These are phyloP conservation scores for Chesias legatella DNA, from an alignment of 2,888 invertebrate species.

Conservation along the genomic window DNA sequence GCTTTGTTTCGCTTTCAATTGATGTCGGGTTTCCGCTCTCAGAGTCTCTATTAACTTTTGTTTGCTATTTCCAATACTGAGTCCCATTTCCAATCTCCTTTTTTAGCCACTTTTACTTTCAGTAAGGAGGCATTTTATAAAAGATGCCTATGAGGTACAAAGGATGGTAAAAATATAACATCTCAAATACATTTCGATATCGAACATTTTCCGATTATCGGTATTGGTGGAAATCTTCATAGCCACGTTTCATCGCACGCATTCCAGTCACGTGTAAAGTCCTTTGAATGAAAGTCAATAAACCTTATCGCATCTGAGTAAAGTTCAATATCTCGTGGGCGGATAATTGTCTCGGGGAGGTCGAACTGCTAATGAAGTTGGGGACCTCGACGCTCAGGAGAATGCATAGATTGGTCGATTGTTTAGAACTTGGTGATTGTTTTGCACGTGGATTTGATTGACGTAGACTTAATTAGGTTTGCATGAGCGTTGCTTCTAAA, in stretches of 20 bases:
- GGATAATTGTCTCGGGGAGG: slow-evolving; percentile 3
- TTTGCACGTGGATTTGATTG: slow-evolving; percentile 9
- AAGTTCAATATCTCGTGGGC: too few species aligned
- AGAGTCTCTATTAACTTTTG: not conserved
- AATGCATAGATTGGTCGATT: too few species aligned
- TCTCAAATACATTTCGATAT: too few species aligned
- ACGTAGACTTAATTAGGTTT: not conserved
- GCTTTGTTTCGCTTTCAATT: not conserved
- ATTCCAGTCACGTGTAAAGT: slow-evolving; percentile 36
- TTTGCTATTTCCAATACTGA: slow-evolving; percentile 6
- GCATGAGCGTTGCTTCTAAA: too few species aligned
- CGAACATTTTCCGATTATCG: too few species aligned
- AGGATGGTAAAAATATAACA: too few species aligned
- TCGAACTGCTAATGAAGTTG: slow-evolving; percentile 50
- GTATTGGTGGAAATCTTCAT: slow-evolving; percentile 31
- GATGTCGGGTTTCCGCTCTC: not conserved
- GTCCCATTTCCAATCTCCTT: slow-evolving; percentile 7
- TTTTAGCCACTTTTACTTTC: too few species aligned
- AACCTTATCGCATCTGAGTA: too few species aligned
- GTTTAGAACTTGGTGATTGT: too few species aligned
- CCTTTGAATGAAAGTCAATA: too few species aligned
- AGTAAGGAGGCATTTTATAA: too few species aligned
- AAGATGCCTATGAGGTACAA: too few species aligned
- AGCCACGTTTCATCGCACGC: slow-evolving; percentile 31
- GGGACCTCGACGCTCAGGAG: slow-evolving; percentile 28